Conservation (phyloP, 2,113 vertebrate genomes). For the Cyrtonyx montezumae region DNA sequence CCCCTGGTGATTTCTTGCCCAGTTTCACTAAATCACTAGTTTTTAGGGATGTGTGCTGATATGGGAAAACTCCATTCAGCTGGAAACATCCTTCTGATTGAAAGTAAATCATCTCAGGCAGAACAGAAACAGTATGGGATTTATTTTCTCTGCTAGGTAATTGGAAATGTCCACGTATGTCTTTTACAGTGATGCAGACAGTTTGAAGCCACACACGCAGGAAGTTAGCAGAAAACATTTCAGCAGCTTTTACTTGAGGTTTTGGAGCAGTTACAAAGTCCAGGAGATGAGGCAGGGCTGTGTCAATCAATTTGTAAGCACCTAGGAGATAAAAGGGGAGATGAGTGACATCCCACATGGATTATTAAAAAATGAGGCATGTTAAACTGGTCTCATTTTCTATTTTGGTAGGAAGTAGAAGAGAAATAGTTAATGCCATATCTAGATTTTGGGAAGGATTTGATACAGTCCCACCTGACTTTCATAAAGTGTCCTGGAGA, state of each 20-base stretch:
- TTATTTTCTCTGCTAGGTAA: neutral
- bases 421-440: neutral
- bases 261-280: neutral
- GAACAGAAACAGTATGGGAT: slow-evolving; percentile 31
- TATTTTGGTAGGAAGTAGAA: neutral
- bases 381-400: neutral
- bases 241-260: neutral
- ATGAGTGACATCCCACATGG: slow-evolving; percentile 23
- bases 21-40: slow-evolving; percentile 17
- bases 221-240: neutral
- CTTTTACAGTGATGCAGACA: neutral
- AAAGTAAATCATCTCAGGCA: slow-evolving; percentile 40
- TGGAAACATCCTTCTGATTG: slow-evolving; percentile 39
- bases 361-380: neutral
- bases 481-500: neutral
- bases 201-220: neutral
- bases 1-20: slow-evolving; percentile 11
- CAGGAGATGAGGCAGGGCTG: neutral
- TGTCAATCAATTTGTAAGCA: slow-evolving; percentile 6
- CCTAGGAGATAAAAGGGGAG: slow-evolving; percentile 39
- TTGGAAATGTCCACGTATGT: neutral
- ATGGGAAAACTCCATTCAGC: slow-evolving; percentile 22
- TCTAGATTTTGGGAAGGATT: neutral
- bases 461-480: neutral
- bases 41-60: slow-evolving; percentile 3